Percentiles rank a stretch among this genome's conserved stretches.
Evolutionary conservation across 2,113 vertebrate genomes (phyloP).

Genomic region (Hydrolagus affinis): DNA sequence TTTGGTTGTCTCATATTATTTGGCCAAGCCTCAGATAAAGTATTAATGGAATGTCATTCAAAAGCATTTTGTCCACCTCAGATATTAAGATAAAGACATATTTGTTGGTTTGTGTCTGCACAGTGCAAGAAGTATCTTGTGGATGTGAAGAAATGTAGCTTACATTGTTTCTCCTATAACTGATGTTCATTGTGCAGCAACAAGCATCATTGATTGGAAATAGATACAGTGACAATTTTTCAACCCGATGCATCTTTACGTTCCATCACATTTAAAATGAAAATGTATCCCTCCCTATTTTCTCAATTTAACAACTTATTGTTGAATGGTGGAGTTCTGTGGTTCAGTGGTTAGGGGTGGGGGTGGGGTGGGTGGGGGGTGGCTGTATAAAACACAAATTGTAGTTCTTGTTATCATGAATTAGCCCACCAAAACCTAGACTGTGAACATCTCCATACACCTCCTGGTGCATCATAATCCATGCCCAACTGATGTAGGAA

Average conservation of each 20-base stretch:
- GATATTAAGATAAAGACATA: background rate
- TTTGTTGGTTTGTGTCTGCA: background rate
- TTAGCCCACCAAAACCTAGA: background rate
- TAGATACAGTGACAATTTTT: background rate
- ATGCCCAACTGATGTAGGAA: background rate
- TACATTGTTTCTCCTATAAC: too few relatives aligned
- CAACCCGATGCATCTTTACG: background rate
- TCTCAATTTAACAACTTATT: too few relatives aligned
- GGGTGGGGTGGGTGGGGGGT: too few relatives aligned
- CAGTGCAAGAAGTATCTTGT: background rate
- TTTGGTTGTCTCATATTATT: too few relatives aligned
- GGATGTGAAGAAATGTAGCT: background rate
- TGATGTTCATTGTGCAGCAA: background rate
- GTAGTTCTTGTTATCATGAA: too few relatives aligned
- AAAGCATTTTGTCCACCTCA: background rate
- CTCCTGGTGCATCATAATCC: background rate
- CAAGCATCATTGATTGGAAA: too few relatives aligned
- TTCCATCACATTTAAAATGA: too few relatives aligned
- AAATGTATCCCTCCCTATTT: too few relatives aligned
- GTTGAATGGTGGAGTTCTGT: too few relatives aligned
- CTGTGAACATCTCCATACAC: background rate
- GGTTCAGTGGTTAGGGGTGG: too few relatives aligned
- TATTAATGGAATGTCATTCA: background rate
- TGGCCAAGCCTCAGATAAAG: background rate
- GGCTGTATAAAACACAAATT: too few relatives aligned